A percentile compares a stretch with the other conserved stretches of the same genome.
phyloP scores from a whole-genome alignment of 2,797 vertebrate genomes.

The Pitangus sulphuratus region DNA sequence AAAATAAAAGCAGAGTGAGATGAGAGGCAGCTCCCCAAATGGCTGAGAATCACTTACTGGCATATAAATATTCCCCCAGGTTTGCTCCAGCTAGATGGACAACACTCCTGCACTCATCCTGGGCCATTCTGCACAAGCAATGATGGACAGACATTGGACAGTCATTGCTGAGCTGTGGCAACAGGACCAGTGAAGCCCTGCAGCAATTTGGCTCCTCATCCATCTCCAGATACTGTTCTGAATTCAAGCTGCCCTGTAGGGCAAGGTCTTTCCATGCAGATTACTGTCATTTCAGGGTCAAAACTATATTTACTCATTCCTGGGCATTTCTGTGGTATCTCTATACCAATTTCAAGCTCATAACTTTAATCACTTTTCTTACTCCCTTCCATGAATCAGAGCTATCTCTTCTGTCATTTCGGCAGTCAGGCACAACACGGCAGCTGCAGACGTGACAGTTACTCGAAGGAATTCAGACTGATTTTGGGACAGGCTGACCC shows the following conservation, averaged over 20 bases:
- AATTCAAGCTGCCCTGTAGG: background rate
- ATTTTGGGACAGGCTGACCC: background rate
- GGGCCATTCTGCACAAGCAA: background rate
- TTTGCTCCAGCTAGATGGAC: background rate
- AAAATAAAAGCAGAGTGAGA: background rate
- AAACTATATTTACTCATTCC: background rate
- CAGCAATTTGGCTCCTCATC: background rate
- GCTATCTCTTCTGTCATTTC: background rate
- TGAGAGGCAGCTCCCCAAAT: background rate
- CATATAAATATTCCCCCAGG: background rate
- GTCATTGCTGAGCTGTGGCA: background rate
- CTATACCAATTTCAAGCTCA: background rate
- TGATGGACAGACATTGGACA: background rate
- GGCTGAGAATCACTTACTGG: background rate
- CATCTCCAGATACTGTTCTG: background rate
- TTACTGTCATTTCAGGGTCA: background rate
- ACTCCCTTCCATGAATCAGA: background rate
- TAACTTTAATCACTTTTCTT: background rate
- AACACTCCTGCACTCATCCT: background rate
- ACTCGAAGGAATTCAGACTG: conserved; percentile 15
- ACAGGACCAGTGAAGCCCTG: background rate
- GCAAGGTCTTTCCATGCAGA: background rate
- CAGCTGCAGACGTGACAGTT: background rate
- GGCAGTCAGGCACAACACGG: background rate
- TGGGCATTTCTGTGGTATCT: background rate